A percentile compares a stretch with the other conserved stretches of the same genome.
These are phyloP conservation scores for Microctenopoma stevenorrisi DNA, from an alignment of 2,797 vertebrate species.

Conservation along the genomic window DNA sequence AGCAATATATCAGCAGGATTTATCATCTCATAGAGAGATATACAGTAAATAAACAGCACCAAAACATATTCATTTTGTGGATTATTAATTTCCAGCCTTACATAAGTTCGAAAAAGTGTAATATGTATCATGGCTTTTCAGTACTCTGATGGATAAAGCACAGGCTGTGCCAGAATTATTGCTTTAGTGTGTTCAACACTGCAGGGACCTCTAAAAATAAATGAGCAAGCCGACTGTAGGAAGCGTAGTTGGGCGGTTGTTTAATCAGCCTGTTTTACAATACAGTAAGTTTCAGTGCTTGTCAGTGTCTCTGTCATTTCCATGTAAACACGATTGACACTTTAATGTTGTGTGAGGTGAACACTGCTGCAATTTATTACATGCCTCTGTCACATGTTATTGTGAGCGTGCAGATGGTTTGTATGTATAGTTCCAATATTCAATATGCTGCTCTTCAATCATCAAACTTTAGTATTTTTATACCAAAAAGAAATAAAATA, in stretches of 20 bases:
- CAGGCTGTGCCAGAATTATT: constrained; percentile 67
- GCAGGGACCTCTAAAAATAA: constrained; percentile 74
- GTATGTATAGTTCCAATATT: constrained; percentile 1
- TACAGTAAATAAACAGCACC: constrained; percentile 28
- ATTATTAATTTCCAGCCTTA: constrained; percentile 58
- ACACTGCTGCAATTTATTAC: constrained; percentile 32
- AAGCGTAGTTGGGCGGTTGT: constrained; percentile 64
- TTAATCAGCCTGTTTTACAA: constrained; percentile 73
- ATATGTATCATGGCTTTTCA: constrained; percentile 51
- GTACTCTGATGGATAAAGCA: constrained; percentile 63
- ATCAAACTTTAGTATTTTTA: background rate
- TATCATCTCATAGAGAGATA: constrained; percentile 33
- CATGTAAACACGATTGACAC: constrained; percentile 32
- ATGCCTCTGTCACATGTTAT: constrained; percentile 10
- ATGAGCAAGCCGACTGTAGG: constrained; percentile 64
- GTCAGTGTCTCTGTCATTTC: constrained; percentile 29
- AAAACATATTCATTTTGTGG: constrained; percentile 49
- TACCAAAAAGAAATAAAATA: background rate
- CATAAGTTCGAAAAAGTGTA: constrained; percentile 52
- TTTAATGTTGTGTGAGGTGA: constrained; percentile 39
- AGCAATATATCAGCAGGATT: constrained; percentile 41
- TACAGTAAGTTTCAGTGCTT: constrained; percentile 56
- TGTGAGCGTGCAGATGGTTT: constrained; percentile 8
- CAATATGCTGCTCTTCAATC: constrained; percentile 15
- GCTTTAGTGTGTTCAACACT: constrained; percentile 69